These are phyloP conservation scores for Porites lobata DNA, from an alignment of 92 coral and sea anemone species.

Conservation along the genomic window DNA sequence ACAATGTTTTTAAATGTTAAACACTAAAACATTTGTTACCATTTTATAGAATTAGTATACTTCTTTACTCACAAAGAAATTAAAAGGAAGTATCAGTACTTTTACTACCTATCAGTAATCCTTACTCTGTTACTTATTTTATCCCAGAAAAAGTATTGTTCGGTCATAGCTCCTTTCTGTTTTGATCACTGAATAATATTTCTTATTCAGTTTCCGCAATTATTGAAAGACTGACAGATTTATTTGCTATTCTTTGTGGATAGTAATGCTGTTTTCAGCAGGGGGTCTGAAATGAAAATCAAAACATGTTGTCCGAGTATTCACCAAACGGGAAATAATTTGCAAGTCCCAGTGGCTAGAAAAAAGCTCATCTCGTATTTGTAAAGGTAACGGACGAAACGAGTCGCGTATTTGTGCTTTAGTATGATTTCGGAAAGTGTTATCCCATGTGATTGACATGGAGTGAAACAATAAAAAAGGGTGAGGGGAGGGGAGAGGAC, in stretches of 20 bases:
- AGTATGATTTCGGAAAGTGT: no score
- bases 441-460: no score
- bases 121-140: no score
- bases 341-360: not conserved
- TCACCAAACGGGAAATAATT: not conserved
- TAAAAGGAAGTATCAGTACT: not conserved
- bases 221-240: not conserved
- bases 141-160: not conserved
- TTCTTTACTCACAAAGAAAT: not conserved
- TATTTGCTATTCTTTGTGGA: slow-evolving; percentile 28
- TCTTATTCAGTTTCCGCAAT: not conserved
- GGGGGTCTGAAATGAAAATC: slow-evolving; percentile 1
- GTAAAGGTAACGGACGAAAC: not conserved
- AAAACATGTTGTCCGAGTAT: not conserved
- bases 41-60: not conserved
- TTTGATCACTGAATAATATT: slow-evolving; percentile 9
- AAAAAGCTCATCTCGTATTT: not conserved
- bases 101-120: not conserved
- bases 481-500: no score
- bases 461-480: not conserved
- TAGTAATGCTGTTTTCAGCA: slow-evolving; percentile 32
- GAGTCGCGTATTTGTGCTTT: no score
- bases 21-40: not conserved
- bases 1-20: not conserved
- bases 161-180: not conserved